Evolutionary conservation across 2,888 invertebrate genomes (phyloP).

Genomic region (Nasonovia ribisnigri): DNA sequence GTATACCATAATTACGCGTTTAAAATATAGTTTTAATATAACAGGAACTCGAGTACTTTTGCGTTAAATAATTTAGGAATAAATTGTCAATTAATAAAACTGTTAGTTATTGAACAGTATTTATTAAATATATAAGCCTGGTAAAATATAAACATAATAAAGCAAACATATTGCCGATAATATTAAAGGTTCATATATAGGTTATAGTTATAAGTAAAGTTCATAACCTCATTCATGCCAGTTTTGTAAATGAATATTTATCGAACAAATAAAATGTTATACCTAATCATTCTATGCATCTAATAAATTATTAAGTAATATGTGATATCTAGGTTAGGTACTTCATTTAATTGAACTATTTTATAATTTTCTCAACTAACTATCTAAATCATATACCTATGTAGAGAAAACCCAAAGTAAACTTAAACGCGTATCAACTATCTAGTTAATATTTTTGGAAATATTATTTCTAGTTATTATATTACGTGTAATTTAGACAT

Average conservation of each 20-base stretch:
- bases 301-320: too few species aligned
- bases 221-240: neutral
- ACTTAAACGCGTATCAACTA: too few species aligned
- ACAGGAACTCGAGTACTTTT: neutral
- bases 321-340: too few species aligned
- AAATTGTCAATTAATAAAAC: neutral
- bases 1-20: neutral
- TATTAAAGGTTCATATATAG: neutral
- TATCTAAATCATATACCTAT: too few species aligned
- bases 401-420: too few species aligned
- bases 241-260: neutral
- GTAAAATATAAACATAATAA: neutral
- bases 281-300: too few species aligned
- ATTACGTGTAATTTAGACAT: neutral
- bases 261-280: neutral
- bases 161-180: neutral
- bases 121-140: too few species aligned
- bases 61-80: neutral
- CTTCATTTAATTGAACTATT: too few species aligned
- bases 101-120: neutral
- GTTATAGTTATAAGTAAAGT: neutral
- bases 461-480: neutral
- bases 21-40: neutral
- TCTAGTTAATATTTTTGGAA: neutral
- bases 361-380: too few species aligned